Evolutionary conservation across 1,140 invertebrate genomes (phyloP).

Genomic region (Dendrolimus kikuchii): DNA sequence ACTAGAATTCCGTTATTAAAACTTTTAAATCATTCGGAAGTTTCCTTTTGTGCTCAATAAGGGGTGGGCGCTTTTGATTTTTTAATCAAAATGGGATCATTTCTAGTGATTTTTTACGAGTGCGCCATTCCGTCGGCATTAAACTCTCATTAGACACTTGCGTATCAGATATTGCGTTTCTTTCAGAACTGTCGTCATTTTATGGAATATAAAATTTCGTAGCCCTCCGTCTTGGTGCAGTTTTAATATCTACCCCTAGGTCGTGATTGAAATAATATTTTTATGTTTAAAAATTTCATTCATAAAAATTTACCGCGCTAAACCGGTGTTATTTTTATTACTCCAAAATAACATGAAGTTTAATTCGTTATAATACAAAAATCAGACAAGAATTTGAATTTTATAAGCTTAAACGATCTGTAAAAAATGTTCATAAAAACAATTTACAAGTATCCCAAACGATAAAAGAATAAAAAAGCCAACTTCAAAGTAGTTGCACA

Average conservation of each 20-base stretch:
- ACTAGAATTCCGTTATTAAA: constrained; percentile 73
- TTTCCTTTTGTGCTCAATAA: constrained; percentile 42
- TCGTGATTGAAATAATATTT: too few relatives aligned
- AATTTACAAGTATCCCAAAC: too few relatives aligned
- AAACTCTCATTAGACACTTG: constrained; percentile 68
- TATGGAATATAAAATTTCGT: constrained; percentile 55
- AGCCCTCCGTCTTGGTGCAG: constrained; percentile 29
- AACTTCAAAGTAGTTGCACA: background rate
- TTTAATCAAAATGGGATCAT: constrained; percentile 71
- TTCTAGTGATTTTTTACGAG: constrained; percentile 70
- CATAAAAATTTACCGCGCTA: too few relatives aligned
- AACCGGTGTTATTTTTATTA: too few relatives aligned
- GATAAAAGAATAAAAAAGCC: too few relatives aligned
- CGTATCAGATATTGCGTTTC: constrained; percentile 68
- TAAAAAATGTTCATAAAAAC: too few relatives aligned
- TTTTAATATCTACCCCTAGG: too few relatives aligned
- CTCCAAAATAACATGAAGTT: too few relatives aligned
- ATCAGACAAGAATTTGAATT: too few relatives aligned
- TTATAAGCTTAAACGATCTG: too few relatives aligned
- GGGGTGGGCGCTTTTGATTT: constrained; percentile 63
- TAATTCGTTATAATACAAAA: too few relatives aligned
- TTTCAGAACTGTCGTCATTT: constrained; percentile 58
- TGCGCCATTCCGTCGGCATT: constrained; percentile 54
- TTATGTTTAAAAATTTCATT: too few relatives aligned
- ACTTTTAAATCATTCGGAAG: constrained; percentile 72